A percentile compares a stretch with the other conserved stretches of the same genome.
Conservation (phyloP, 2,797 vertebrate species). For the Notamacropus eugenii region DNA sequence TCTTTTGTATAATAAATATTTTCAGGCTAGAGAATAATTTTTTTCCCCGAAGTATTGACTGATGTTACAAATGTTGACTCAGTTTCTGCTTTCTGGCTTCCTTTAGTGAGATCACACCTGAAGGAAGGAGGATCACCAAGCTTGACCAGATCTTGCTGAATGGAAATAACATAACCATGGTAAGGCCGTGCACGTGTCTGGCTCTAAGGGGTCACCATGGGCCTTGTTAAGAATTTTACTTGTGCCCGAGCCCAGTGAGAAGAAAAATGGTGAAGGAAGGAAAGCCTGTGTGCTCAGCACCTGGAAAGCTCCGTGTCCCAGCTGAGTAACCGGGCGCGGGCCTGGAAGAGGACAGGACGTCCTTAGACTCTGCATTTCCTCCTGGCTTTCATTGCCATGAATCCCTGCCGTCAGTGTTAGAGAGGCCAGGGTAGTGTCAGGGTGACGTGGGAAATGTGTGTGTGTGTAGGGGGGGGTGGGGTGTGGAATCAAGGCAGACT, state of each 20-base stretch:
- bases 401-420: not conserved
- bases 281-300: not conserved
- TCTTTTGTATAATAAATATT: slow-evolving; percentile 28
- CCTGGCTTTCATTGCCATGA: not conserved
- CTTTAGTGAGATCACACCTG: slow-evolving; percentile 94
- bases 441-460: not conserved
- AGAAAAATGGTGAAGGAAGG: not conserved
- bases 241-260: not conserved
- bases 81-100: slow-evolving; percentile 40
- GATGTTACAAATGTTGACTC: slow-evolving; percentile 39
- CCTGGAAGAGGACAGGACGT: not conserved
- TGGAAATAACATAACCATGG: slow-evolving; percentile 98
- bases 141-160: slow-evolving; percentile 97
- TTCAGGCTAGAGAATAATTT: not conserved
- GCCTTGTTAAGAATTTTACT: not conserved
- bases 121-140: slow-evolving; percentile 96
- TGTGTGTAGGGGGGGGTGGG: too few species aligned
- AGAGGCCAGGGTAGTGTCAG: not conserved
- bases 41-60: slow-evolving; percentile 38
- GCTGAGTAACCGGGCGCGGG: not conserved
- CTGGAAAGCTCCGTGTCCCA: not conserved
- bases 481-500: too few species aligned
- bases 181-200: slow-evolving; percentile 71
- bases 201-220: not conserved
- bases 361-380: not conserved